These are phyloP conservation scores for Alexandromys fortis DNA, from an alignment of 2,113 vertebrate species.

Conservation along the genomic window DNA sequence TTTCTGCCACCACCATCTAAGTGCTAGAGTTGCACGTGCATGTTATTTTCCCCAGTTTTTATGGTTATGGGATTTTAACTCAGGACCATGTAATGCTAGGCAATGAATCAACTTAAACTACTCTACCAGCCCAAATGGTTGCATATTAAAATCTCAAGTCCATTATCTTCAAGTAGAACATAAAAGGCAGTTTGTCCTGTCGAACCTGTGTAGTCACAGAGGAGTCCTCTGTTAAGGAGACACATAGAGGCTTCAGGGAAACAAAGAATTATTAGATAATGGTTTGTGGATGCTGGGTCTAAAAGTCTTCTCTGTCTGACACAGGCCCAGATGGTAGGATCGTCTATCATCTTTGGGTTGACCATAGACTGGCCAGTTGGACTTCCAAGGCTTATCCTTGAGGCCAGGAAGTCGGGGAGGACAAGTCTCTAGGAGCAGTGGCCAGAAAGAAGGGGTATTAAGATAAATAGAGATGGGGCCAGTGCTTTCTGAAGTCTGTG, in stretches of 20 bases:
- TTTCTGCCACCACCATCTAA: neutral
- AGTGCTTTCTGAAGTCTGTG: neutral
- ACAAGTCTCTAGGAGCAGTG: neutral
- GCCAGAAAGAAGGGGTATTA: neutral
- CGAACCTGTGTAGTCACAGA: neutral
- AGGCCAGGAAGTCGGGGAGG: neutral
- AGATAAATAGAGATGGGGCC: neutral
- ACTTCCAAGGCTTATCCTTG: neutral
- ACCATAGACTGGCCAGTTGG: neutral
- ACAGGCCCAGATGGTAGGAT: neutral
- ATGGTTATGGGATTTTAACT: neutral
- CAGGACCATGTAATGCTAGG: neutral
- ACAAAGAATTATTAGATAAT: neutral
- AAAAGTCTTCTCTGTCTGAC: neutral
- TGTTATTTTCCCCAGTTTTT: neutral
- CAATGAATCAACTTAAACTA: neutral
- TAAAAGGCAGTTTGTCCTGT: neutral
- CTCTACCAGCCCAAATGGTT: neutral
- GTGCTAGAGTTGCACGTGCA: neutral
- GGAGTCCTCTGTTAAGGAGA: neutral
- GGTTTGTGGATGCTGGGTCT: neutral
- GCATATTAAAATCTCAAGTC: neutral
- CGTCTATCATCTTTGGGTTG: neutral
- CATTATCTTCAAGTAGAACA: neutral
- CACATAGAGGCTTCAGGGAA: neutral